Evolutionary conservation across 2,797 vertebrate species (phyloP).

Genomic region (Harpagifer antarcticus): DNA sequence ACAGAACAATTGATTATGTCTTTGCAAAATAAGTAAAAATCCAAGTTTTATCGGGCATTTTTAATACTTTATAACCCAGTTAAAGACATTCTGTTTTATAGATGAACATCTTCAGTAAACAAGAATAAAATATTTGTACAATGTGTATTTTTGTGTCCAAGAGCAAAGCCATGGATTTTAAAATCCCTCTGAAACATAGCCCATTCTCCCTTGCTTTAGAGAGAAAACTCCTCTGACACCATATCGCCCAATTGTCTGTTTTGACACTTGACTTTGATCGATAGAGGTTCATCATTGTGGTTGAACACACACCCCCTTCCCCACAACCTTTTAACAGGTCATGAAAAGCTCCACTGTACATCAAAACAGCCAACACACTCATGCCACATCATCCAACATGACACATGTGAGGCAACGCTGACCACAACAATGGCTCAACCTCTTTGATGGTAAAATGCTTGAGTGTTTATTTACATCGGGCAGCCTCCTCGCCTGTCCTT

Average conservation of each 20-base stretch:
- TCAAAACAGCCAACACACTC: slow-evolving; percentile 78
- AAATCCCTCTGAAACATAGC: background rate
- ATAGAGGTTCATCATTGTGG: slow-evolving; percentile 76
- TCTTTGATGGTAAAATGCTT: slow-evolving; percentile 76
- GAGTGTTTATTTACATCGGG: slow-evolving; percentile 80
- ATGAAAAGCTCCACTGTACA: slow-evolving; percentile 76
- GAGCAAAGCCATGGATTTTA: slow-evolving; percentile 20
- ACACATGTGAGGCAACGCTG: slow-evolving; percentile 81
- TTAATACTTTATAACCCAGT: slow-evolving; percentile 44
- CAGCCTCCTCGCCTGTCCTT: slow-evolving; percentile 66
- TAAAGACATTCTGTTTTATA: slow-evolving; percentile 10
- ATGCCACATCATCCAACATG: slow-evolving; percentile 78
- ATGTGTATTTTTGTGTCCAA: slow-evolving; percentile 3
- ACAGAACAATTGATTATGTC: slow-evolving; percentile 45
- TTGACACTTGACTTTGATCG: slow-evolving; percentile 84
- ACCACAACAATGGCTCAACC: slow-evolving; percentile 81
- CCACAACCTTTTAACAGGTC: slow-evolving; percentile 80
- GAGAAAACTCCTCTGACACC: slow-evolving; percentile 54
- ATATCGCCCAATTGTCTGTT: slow-evolving; percentile 74
- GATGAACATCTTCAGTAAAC: slow-evolving; percentile 21
- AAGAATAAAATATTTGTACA: slow-evolving; percentile 7
- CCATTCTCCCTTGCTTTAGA: slow-evolving; percentile 48
- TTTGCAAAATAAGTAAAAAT: slow-evolving; percentile 43
- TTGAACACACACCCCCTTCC: slow-evolving; percentile 71
- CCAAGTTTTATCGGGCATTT: slow-evolving; percentile 29